Percentiles rank a stretch among this genome's conserved stretches.
Evolutionary conservation across 2,797 vertebrate genomes (phyloP).

Genomic region (Clarias pachynema): DNA sequence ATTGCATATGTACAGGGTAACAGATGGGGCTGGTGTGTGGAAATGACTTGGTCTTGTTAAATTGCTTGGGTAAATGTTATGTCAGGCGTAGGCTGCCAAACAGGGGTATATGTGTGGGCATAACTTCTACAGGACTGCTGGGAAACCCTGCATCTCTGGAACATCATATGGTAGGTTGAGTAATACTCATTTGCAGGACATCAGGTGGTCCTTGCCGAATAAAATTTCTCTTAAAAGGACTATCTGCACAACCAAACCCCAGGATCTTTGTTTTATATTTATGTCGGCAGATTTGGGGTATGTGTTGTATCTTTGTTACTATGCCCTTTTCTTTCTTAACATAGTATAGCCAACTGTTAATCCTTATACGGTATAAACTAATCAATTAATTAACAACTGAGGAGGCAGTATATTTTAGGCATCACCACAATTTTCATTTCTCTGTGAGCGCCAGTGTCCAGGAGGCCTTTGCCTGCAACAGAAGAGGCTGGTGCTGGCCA

Average conservation of each 20-base stretch:
- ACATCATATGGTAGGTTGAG: conserved; percentile 48
- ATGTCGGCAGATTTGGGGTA: conserved; percentile 32
- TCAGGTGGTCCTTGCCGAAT: conserved; percentile 43
- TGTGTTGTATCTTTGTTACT: conserved; percentile 42
- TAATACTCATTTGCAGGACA: conserved; percentile 45
- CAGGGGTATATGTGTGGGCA: conserved; percentile 56
- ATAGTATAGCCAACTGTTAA: neutral
- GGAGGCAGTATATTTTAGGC: neutral
- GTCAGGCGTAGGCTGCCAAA: conserved; percentile 43
- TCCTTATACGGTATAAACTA: conserved; percentile 14
- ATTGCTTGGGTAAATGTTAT: conserved; percentile 44
- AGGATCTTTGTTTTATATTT: conserved; percentile 47
- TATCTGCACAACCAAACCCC: conserved; percentile 53
- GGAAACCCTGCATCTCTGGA: conserved; percentile 39
- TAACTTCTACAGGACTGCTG: conserved; percentile 52
- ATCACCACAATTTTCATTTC: conserved; percentile 45
- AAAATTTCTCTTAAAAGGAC: conserved; percentile 46
- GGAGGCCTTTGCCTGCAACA: conserved; percentile 45
- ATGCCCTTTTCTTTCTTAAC: conserved; percentile 14
- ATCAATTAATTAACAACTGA: no score
- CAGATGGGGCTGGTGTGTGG: conserved; percentile 60
- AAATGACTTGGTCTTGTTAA: conserved; percentile 52
- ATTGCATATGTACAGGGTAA: conserved; percentile 44
- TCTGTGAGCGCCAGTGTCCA: conserved; percentile 35
- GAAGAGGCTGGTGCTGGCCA: conserved; percentile 53